These are phyloP conservation scores for Stichodactyla helianthus DNA, from an alignment of 64 coral and sea anemone species.

Conservation along the genomic window DNA sequence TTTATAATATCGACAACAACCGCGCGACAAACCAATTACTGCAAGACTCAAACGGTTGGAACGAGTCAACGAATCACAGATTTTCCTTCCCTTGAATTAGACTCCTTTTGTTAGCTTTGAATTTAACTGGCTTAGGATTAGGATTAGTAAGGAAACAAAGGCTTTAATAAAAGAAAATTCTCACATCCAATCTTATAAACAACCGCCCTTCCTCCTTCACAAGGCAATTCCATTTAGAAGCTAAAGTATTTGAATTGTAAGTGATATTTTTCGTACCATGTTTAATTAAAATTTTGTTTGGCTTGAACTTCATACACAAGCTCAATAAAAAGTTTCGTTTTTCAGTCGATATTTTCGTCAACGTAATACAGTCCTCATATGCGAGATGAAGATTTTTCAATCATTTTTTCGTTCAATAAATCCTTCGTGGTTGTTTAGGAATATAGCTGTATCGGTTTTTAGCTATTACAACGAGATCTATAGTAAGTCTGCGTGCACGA, in stretches of 20 bases:
- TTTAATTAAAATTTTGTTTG: too few relatives aligned
- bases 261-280: too few relatives aligned
- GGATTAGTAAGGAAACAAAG: not conserved
- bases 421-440: not conserved
- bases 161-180: not conserved
- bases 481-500: not conserved
- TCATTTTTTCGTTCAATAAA: not conserved
- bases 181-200: not conserved
- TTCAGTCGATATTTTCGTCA: too few relatives aligned
- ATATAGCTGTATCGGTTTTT: not conserved
- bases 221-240: not conserved
- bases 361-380: too few relatives aligned
- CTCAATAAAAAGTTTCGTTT: too few relatives aligned
- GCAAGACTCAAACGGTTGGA: not conserved
- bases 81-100: not conserved
- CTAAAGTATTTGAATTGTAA: too few relatives aligned
- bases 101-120: not conserved
- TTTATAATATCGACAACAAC: too few relatives aligned
- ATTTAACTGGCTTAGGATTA: not conserved
- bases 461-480: not conserved
- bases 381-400: too few relatives aligned
- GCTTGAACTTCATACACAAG: too few relatives aligned
- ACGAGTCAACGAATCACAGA: not conserved
- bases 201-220: not conserved
- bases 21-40: not conserved